These are phyloP conservation scores for Drosophila tanythrix DNA, from an alignment of 2,888 invertebrate genomes.

Conservation along the genomic window DNA sequence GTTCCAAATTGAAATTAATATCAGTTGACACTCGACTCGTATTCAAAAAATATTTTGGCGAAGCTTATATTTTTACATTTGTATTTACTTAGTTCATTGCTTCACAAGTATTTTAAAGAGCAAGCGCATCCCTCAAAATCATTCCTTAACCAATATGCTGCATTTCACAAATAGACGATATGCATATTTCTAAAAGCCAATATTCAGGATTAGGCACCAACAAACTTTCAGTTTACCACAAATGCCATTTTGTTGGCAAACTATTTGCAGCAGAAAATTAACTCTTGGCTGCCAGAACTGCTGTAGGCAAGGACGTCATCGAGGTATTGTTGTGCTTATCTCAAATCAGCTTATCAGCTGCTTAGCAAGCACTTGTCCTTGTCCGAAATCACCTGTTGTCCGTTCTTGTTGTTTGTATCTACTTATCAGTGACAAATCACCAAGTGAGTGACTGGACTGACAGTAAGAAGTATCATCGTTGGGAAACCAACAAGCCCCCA, in stretches of 20 bases:
- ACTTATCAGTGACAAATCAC: slow-evolving; percentile 72
- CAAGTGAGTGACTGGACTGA: slow-evolving; percentile 58
- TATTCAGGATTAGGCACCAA: background rate
- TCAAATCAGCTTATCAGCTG: slow-evolving; percentile 42
- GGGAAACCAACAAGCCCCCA: slow-evolving; percentile 48
- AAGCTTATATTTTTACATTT: background rate
- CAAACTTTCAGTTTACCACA: slow-evolving; percentile 25
- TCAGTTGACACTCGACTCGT: slow-evolving; percentile 14
- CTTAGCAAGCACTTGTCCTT: slow-evolving; percentile 14
- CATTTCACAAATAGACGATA: background rate
- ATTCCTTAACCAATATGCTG: background rate
- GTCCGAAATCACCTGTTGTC: slow-evolving; percentile 38
- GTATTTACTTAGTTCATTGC: background rate
- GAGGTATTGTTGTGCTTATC: slow-evolving; percentile 31
- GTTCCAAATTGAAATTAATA: slow-evolving; percentile 15
- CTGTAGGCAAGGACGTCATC: slow-evolving; percentile 16
- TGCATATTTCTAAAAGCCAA: background rate
- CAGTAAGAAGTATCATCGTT: slow-evolving; percentile 75
- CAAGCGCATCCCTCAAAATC: background rate
- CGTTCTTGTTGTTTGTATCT: slow-evolving; percentile 19
- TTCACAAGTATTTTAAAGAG: background rate
- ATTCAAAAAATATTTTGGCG: background rate
- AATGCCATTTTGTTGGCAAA: slow-evolving; percentile 23
- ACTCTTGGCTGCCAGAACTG: slow-evolving; percentile 12
- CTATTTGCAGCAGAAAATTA: slow-evolving; percentile 14